A percentile compares a stretch with the other conserved stretches of the same genome.
Evolutionary conservation across 2,797 vertebrate species (phyloP).

Genomic region (Selene dorsalis): DNA sequence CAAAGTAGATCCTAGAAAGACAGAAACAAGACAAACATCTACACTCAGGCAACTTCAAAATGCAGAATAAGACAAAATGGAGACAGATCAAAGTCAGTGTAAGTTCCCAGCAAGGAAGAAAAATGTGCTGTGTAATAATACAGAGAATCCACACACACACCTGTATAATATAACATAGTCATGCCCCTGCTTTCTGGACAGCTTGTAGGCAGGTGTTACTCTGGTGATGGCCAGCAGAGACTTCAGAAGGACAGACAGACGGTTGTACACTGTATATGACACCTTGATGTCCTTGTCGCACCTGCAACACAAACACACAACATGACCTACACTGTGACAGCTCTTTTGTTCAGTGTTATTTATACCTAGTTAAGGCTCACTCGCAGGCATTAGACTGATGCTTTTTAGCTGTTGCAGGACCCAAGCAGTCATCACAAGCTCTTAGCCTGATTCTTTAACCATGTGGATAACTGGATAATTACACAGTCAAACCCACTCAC

Average conservation of each 20-base stretch:
- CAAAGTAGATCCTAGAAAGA: constrained; percentile 94
- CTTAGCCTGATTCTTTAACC: not conserved
- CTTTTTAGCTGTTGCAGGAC: not conserved
- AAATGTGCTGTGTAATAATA: not conserved
- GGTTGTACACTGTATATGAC: constrained; percentile 98
- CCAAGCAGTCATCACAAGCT: not conserved
- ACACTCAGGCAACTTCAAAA: no score
- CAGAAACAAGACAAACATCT: constrained; percentile 7
- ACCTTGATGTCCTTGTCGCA: constrained; percentile 99
- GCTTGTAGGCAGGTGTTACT: constrained; percentile 97
- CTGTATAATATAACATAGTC: constrained; percentile 99
- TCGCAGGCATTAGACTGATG: not conserved
- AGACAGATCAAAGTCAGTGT: not conserved
- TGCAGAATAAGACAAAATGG: not conserved
- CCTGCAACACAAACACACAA: constrained; percentile 75
- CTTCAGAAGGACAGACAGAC: constrained; percentile 95
- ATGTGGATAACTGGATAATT: not conserved
- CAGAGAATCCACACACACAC: constrained; percentile 47
- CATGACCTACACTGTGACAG: not conserved
- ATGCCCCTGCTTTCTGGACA: constrained; percentile 97
- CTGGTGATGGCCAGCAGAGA: constrained; percentile 98
- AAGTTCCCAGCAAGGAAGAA: not conserved
- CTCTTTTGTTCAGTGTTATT: not conserved
- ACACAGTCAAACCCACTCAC: constrained; percentile 83
- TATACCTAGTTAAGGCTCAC: not conserved